phyloP scores from a whole-genome alignment of 2,888 invertebrate species.

The Harpagoxenus sublaevis region DNA sequence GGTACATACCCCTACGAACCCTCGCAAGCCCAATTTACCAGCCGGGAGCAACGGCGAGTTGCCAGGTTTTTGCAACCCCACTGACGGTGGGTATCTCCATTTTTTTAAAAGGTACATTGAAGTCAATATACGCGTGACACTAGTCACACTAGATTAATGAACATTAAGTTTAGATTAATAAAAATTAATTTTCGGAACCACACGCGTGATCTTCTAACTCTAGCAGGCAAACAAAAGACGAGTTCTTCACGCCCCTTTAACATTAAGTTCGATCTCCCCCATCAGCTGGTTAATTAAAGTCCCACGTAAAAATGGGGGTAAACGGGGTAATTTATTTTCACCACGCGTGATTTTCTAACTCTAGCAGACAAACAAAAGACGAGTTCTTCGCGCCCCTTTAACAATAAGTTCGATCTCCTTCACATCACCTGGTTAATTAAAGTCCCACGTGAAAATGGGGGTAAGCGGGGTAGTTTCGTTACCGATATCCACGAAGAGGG shows the following conservation, averaged over 20 bases:
- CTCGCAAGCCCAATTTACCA: constrained; percentile 43
- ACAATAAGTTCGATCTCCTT: background rate
- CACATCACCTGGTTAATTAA: background rate
- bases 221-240: background rate
- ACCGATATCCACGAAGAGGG: constrained; percentile 13
- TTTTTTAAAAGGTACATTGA: background rate
- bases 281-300: constrained; percentile 11
- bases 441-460: constrained; percentile 8
- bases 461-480: constrained; percentile 21
- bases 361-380: background rate
- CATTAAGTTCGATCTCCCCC: background rate
- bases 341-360: background rate
- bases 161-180: background rate
- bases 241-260: background rate
- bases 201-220: background rate
- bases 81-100: background rate
- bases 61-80: background rate
- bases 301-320: background rate
- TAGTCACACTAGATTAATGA: background rate
- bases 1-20: background rate
- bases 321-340: background rate
- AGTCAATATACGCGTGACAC: background rate
- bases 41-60: constrained; percentile 49
- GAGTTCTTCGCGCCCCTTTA: background rate
- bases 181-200: background rate